Conservation (phyloP, 2,888 invertebrate species). For the Incurvaria masculella region DNA sequence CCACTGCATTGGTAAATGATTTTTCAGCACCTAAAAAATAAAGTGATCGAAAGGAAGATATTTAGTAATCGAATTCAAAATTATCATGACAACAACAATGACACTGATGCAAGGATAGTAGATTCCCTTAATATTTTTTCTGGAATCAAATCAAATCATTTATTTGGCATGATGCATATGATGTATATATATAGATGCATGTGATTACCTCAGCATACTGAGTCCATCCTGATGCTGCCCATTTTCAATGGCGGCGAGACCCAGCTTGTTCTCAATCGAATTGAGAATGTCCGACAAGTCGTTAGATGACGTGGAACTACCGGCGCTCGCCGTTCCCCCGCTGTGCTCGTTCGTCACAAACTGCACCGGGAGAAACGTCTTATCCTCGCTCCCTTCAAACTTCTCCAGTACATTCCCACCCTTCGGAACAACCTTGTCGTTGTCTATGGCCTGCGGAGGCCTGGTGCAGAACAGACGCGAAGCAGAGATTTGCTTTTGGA, state of each 20-base stretch:
- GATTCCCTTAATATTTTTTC: no score
- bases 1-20: no score
- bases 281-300: slow-evolving; percentile 53
- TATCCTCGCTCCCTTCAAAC: background rate
- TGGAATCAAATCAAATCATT: no score
- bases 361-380: slow-evolving; percentile 16
- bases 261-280: slow-evolving; percentile 59
- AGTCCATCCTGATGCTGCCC: slow-evolving; percentile 52
- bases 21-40: no score
- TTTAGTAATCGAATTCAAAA: background rate
- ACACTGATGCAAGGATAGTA: no score
- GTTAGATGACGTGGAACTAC: slow-evolving; percentile 26
- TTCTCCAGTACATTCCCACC: slow-evolving; percentile 1
- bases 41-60: background rate
- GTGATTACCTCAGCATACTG: slow-evolving; percentile 47
- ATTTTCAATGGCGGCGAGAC: slow-evolving; percentile 57
- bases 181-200: background rate
- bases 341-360: slow-evolving; percentile 39
- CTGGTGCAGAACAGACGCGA: background rate
- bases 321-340: slow-evolving; percentile 10
- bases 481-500: background rate
- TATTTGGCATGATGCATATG: no score
- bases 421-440: background rate
- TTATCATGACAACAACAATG: background rate
- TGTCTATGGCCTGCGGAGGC: background rate